A percentile compares a stretch with the other conserved stretches of the same genome.
phyloP scores from a whole-genome alignment of 2,797 vertebrate genomes.

The Taeniopygia guttata region DNA sequence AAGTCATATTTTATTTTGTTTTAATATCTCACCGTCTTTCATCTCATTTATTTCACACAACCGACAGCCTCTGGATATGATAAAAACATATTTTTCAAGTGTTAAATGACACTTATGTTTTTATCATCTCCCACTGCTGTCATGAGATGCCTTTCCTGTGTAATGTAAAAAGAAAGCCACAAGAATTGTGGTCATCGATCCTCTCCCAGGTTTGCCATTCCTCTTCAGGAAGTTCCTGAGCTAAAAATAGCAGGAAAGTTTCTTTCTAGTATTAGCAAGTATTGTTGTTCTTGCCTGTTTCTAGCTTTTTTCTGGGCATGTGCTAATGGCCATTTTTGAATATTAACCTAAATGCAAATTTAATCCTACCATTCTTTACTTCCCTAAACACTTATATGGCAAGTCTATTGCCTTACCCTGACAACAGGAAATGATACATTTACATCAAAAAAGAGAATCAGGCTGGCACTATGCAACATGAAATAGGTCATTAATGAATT shows the following conservation, averaged over 20 bases:
- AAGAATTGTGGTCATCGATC: fast-evolving
- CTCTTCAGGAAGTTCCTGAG: not conserved
- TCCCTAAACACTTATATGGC: not conserved
- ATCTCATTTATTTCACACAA: not conserved
- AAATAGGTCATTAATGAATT: not conserved
- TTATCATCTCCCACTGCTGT: not conserved
- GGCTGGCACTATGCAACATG: not conserved
- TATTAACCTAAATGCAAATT: not conserved
- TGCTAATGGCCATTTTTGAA: not conserved
- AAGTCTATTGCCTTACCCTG: not conserved
- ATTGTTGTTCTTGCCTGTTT: not conserved
- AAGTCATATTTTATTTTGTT: not conserved
- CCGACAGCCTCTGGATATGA: not conserved
- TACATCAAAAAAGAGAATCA: not conserved
- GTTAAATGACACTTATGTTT: not conserved
- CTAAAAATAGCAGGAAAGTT: not conserved
- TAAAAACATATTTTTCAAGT: not conserved
- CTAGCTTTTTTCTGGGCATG: not conserved
- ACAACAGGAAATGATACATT: not conserved
- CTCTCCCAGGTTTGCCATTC: not conserved
- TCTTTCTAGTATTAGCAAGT: not conserved
- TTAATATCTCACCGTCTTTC: not conserved
- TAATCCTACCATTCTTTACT: not conserved
- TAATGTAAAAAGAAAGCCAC: not conserved
- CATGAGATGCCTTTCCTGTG: not conserved